Conservation (phyloP, 2,113 vertebrate genomes). For the Ptilonorhynchus violaceus region DNA sequence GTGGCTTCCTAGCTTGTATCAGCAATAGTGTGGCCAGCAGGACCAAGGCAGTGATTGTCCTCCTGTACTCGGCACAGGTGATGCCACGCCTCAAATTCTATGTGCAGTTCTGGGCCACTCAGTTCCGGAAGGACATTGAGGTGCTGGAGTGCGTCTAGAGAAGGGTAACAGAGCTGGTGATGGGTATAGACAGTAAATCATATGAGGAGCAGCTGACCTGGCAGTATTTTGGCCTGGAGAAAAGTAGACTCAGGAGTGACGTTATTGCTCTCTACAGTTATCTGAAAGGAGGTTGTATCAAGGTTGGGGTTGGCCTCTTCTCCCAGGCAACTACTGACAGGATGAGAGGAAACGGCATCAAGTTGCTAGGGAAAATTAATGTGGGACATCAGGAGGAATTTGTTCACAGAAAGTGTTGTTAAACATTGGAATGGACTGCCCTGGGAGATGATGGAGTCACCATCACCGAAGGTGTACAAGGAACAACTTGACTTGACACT, state of each 20-base stretch:
- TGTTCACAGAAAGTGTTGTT: neutral
- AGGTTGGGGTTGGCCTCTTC: neutral
- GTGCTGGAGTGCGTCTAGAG: rapidly evolving
- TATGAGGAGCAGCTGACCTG: rapidly evolving
- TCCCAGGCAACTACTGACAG: neutral
- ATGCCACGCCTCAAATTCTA: too few species aligned
- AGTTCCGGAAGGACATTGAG: neutral
- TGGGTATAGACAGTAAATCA: neutral
- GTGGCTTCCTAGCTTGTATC: too few species aligned
- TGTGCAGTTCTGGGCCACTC: neutral
- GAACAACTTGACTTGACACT: neutral
- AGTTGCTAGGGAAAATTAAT: neutral
- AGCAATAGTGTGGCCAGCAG: neutral
- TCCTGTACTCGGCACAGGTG: neutral
- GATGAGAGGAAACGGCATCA: neutral
- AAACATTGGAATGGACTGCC: neutral
- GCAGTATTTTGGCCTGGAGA: neutral
- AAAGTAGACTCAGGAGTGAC: neutral
- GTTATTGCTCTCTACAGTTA: neutral
- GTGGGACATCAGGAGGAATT: neutral
- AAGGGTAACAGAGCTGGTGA: neutral
- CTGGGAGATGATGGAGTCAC: neutral
- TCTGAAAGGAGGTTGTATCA: neutral
- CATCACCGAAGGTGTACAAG: rapidly evolving
- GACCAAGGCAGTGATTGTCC: neutral